Evolutionary conservation across 2,888 invertebrate genomes (phyloP).

Genomic region (Troglohyphantes excavatus): DNA sequence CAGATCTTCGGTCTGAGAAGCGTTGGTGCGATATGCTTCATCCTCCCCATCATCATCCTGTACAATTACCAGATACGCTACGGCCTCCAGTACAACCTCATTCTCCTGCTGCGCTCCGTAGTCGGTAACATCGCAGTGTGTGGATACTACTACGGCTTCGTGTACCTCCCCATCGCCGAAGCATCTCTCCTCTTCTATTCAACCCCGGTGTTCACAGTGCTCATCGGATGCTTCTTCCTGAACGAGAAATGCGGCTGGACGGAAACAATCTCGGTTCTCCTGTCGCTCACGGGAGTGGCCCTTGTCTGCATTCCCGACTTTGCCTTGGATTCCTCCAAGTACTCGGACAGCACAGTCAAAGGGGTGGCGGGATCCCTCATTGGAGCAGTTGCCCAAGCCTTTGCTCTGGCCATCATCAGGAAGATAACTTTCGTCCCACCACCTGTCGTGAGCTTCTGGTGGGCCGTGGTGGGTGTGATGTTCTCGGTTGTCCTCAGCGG

Average conservation of each 20-base stretch:
- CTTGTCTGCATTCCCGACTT: conserved; percentile 50
- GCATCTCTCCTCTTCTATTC: conserved; percentile 73
- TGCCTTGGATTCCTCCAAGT: neutral
- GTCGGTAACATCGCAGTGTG: conserved; percentile 70
- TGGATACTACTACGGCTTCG: conserved; percentile 72
- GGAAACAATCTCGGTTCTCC: neutral
- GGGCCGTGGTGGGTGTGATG: conserved; percentile 51
- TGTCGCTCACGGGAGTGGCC: conserved; percentile 42
- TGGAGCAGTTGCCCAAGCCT: conserved; percentile 69
- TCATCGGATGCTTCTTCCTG: conserved; percentile 66
- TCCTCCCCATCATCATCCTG: conserved; percentile 53
- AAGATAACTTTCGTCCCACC: conserved; percentile 68
- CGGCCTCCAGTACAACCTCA: conserved; percentile 31
- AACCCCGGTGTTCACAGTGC: conserved; percentile 60
- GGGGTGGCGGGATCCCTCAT: conserved; percentile 57
- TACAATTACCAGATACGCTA: conserved; percentile 30
- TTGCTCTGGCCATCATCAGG: conserved; percentile 56
- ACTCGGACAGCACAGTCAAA: neutral
- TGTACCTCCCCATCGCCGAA: conserved; percentile 61
- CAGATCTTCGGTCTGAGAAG: conserved; percentile 74
- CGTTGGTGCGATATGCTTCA: conserved; percentile 42
- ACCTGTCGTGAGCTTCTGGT: conserved; percentile 70
- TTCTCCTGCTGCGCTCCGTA: conserved; percentile 43
- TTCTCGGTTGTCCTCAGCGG: conserved; percentile 28
- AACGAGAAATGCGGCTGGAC: conserved; percentile 59